A percentile compares a stretch with the other conserved stretches of the same genome.
These are phyloP conservation scores for Clivina fossor DNA, from an alignment of 2,888 invertebrate genomes.

Conservation along the genomic window DNA sequence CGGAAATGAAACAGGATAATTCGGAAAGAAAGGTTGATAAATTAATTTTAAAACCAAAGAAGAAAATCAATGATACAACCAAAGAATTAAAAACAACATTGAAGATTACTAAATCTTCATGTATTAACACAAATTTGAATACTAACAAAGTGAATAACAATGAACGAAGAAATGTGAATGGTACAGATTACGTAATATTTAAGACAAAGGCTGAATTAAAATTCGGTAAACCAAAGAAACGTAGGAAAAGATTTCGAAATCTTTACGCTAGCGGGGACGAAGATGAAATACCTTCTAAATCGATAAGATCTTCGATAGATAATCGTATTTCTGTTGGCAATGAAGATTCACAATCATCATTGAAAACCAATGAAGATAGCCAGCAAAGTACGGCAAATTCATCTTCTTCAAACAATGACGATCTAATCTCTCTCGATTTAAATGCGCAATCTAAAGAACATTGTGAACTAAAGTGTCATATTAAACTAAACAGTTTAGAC, in stretches of 20 bases:
- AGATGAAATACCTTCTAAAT: conserved; percentile 20
- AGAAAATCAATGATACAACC: not conserved
- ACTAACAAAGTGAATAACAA: conserved; percentile 11
- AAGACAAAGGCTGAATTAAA: conserved; percentile 16
- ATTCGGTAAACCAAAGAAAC: conserved; percentile 21
- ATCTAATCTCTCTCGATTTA: conserved; percentile 10
- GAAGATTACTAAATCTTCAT: not conserved
- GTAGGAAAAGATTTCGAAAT: conserved; percentile 23
- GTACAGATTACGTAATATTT: not conserved
- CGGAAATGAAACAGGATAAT: not conserved
- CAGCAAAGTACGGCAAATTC: not conserved
- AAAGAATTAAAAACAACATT: not conserved
- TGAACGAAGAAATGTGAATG: not conserved
- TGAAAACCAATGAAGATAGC: not conserved
- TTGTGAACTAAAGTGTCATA: conserved; percentile 19
- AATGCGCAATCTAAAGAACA: conserved; percentile 1
- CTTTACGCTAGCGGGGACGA: conserved; percentile 21
- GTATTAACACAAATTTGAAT: not conserved
- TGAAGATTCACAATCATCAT: conserved; percentile 8
- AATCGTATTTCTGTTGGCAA: not conserved
- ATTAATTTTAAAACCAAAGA: conserved; percentile 18
- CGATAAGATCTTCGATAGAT: conserved; percentile 2
- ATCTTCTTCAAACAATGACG: no score
- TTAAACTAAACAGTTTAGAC: conserved; percentile 1
- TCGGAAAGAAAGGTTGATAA: conserved; percentile 7